Percentiles rank a stretch among this genome's conserved stretches.
Evolutionary conservation across 2,888 invertebrate genomes (phyloP).

Genomic region (Micropterix aruncella): DNA sequence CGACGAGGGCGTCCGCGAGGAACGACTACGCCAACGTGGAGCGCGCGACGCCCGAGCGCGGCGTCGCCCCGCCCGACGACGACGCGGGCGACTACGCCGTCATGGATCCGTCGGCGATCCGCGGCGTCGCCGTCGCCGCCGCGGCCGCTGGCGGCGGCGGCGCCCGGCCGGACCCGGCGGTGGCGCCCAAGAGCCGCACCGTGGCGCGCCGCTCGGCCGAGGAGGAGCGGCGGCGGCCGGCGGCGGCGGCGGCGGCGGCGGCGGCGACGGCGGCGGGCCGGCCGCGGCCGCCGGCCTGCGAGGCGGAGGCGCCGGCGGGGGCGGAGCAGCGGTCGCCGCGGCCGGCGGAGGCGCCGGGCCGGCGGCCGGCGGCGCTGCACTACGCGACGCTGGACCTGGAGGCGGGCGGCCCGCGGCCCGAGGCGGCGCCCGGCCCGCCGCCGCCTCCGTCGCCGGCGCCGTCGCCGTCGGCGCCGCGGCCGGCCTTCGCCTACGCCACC

Average conservation of each 20-base stretch:
- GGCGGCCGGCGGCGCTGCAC: constrained; percentile 18
- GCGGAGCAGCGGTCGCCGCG: too few species aligned
- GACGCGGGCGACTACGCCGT: constrained; percentile 35
- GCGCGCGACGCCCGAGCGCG: constrained; percentile 19
- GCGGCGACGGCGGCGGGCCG: constrained; percentile 5
- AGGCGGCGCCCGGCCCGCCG: constrained; percentile 18
- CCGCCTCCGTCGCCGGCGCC: constrained; percentile 10
- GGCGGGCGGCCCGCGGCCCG: constrained; percentile 15
- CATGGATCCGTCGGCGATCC: constrained; percentile 20
- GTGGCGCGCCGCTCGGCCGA: constrained; percentile 13
- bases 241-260: constrained; percentile 10
- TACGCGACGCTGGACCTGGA: constrained; percentile 34
- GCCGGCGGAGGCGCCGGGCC: constrained; percentile 6
- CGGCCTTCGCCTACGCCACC: constrained; percentile 57
- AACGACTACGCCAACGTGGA: constrained; percentile 10
- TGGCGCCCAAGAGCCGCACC: constrained; percentile 10
- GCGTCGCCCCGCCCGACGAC: constrained; percentile 16
- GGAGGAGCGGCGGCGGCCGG: constrained; percentile 13
- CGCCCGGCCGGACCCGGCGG: constrained; percentile 19
- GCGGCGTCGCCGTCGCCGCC: constrained; percentile 11
- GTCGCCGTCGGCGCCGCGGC: constrained; percentile 22
- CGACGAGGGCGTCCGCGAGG: constrained; percentile 7
- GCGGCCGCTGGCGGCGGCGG: constrained; percentile 16
- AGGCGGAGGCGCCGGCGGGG: constrained; percentile 4
- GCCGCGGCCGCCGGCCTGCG: constrained; percentile 5